Evolutionary conservation across 2,888 invertebrate species (phyloP).

Genomic region (Drosophila monieri): DNA sequence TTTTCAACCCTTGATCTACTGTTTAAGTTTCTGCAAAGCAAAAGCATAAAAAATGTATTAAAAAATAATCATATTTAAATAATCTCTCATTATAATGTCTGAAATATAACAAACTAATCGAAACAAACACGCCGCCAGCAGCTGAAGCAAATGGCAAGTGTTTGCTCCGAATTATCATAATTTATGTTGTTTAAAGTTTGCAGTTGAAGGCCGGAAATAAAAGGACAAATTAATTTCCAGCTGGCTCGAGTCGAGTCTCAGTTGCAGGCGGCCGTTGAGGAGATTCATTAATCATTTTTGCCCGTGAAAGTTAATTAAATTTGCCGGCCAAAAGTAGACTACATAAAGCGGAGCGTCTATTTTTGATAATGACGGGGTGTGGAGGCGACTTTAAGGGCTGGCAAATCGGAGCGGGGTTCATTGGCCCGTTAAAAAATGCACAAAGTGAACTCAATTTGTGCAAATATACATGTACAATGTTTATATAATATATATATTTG

Average conservation of each 20-base stretch:
- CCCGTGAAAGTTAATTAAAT: constrained; percentile 4
- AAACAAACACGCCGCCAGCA: no score
- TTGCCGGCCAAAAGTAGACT: not conserved
- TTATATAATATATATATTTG: not conserved
- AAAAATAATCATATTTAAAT: no score
- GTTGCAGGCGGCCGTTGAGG: not conserved
- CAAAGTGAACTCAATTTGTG: constrained; percentile 17
- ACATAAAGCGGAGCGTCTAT: not conserved
- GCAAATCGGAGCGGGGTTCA: constrained; percentile 2
- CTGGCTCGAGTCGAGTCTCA: not conserved
- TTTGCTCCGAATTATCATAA: not conserved
- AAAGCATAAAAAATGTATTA: no score
- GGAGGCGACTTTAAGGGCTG: not conserved
- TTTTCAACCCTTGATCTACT: no score
- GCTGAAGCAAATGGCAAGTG: not conserved
- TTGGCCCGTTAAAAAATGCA: constrained; percentile 1
- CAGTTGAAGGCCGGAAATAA: not conserved
- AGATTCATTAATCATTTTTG: constrained; percentile 5
- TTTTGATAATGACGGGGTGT: not conserved
- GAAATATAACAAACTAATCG: no score
- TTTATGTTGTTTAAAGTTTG: not conserved
- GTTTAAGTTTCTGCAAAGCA: no score
- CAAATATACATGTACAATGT: constrained; percentile 18
- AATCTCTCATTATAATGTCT: no score
- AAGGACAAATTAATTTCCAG: constrained; percentile 1